Base-by-base conservation (phyloP, 2,113 vertebrate genomes). In the Rhinolophus ferrumequinum region DNA sequence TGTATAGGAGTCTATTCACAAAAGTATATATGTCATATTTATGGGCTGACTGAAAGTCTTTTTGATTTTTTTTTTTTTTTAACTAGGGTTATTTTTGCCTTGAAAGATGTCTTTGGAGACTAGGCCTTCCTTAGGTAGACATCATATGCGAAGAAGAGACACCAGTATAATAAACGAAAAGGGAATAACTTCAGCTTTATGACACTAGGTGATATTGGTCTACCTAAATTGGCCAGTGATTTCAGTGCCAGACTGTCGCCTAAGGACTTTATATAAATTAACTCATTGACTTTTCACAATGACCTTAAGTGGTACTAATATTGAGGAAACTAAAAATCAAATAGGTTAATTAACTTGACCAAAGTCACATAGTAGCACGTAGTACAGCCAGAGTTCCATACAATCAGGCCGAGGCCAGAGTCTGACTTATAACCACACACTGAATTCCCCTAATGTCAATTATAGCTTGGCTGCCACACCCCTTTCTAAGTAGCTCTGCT, bases 231-330 rank as follows among this genome's bases (percentile, higher is more conserved):
- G n/a, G 35, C 21, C 67, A 54, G 6, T 30, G 41, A 85, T 52
- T 85, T 84, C 18, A 83, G 26, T 26, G 64, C 26, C 52, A 95
- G n/a, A 47, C 15, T 22, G 5, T 85, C 47, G 33, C 87, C 66
- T 85, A 26, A 72, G 38, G 70, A 90, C 60, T 95, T 95, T 13
- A 84, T 38, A 67, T 89, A 80, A 88, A 80, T 97, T 88, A 77
- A 50, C 62, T 81, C 35, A 83, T 16, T 70, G 62, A 91, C 89
- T 93, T 21, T 50, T 91, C 77, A 82, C 12, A 28, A 14, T 94
- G 86, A 94, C 66, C 44, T 54, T 94, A 90, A 52, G 18, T 95
- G 79, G 30, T 41, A 21, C 69, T 96, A 76, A 89, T 50, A 70
- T 2, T 50, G 79, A 90, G 79, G 60, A 88, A 93, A 84, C 26